These are phyloP conservation scores for Eidolon helvum DNA, from an alignment of 2,113 vertebrate genomes.

Conservation along the genomic window DNA sequence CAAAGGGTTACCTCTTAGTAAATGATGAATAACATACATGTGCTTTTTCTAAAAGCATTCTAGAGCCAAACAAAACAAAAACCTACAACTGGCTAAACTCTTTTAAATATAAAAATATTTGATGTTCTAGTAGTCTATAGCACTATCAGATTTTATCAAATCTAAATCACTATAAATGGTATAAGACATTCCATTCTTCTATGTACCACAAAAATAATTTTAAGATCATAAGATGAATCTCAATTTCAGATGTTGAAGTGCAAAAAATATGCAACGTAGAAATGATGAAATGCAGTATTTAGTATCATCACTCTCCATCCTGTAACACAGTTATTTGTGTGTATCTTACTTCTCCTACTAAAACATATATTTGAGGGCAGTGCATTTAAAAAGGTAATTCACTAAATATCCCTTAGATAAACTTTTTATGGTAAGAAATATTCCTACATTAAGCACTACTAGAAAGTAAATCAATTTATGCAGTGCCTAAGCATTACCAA, in stretches of 20 bases:
- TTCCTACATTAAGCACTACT: background rate
- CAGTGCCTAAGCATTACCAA: background rate
- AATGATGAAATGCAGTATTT: background rate
- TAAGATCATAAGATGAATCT: background rate
- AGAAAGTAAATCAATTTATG: background rate
- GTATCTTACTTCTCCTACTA: background rate
- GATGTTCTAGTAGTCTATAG: background rate
- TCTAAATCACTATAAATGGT: background rate
- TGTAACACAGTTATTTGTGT: background rate
- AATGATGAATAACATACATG: background rate
- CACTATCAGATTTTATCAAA: background rate
- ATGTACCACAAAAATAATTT: slow-evolving; percentile 6
- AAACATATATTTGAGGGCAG: background rate
- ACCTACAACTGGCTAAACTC: background rate
- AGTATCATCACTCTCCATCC: background rate
- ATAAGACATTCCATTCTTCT: slow-evolving; percentile 4
- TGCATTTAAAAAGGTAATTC: background rate
- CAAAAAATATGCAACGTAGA: background rate
- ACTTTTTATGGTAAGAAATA: background rate
- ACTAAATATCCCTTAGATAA: background rate
- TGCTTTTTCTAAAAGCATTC: background rate
- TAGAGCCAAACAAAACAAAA: background rate
- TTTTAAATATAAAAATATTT: background rate
- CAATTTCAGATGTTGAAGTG: background rate
- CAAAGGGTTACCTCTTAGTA: background rate